Percentiles rank a stretch among this genome's conserved stretches.
Conservation (phyloP, 2,888 invertebrate species). For the Dorcus hopei region DNA sequence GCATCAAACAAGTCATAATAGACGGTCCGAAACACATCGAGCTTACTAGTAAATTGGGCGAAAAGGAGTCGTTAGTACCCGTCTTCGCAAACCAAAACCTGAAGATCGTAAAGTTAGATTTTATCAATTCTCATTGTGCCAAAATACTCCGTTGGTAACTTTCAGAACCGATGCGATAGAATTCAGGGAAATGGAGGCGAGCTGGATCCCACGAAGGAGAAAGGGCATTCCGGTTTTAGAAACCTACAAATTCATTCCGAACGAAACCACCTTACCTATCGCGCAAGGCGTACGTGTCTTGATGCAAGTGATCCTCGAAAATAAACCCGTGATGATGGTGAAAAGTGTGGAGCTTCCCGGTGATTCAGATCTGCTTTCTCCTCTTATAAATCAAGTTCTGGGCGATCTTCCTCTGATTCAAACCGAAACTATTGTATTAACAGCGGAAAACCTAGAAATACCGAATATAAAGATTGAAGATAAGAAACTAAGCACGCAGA, state of each 20-base stretch:
- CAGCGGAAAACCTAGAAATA: slow-evolving; percentile 53
- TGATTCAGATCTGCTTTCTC: slow-evolving; percentile 46
- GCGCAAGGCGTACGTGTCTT: slow-evolving; percentile 54
- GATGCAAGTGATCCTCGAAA: slow-evolving; percentile 73
- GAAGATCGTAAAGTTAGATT: slow-evolving; percentile 17
- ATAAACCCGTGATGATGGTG: slow-evolving; percentile 60
- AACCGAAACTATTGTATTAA: slow-evolving; percentile 60
- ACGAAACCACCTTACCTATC: slow-evolving; percentile 40
- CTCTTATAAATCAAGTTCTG: slow-evolving; percentile 57
- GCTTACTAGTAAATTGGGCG: slow-evolving; percentile 25
- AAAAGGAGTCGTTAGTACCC: slow-evolving; percentile 31
- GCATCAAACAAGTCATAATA: slow-evolving; percentile 22
- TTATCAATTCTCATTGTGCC: not conserved
- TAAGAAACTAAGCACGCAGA: slow-evolving; percentile 52
- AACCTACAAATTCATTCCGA: slow-evolving; percentile 69
- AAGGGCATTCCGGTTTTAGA: slow-evolving; percentile 76
- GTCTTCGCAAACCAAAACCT: slow-evolving; percentile 49
- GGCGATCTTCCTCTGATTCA: slow-evolving; percentile 69
- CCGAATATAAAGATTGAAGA: slow-evolving; percentile 58
- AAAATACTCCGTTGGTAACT: not conserved
- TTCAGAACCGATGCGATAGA: slow-evolving; percentile 71
- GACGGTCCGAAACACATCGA: slow-evolving; percentile 21
- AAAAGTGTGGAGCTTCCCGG: slow-evolving; percentile 53
- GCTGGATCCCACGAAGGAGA: slow-evolving; percentile 66
- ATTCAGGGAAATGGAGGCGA: slow-evolving; percentile 72